A percentile compares a stretch with the other conserved stretches of the same genome.
These are phyloP conservation scores for Halichoeres trimaculatus DNA, from an alignment of 2,113 vertebrate species.

Conservation along the genomic window DNA sequence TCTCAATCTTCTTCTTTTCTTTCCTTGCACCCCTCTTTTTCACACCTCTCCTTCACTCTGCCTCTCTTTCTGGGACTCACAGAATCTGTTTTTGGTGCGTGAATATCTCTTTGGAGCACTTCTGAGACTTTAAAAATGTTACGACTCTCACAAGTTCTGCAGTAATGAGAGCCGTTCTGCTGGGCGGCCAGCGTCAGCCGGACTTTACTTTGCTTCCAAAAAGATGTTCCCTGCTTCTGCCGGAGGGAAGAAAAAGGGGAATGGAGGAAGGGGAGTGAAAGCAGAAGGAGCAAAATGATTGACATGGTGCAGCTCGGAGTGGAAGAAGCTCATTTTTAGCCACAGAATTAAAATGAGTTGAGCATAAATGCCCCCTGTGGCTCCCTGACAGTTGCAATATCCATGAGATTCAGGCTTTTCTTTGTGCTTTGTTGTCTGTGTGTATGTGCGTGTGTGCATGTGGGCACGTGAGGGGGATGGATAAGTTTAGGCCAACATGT, in stretches of 20 bases:
- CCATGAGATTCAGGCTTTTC: constrained; percentile 66
- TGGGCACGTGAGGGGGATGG: constrained; percentile 70
- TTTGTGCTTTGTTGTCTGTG: constrained; percentile 58
- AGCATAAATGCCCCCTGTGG: constrained; percentile 69
- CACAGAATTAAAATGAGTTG: constrained; percentile 67
- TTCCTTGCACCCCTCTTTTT: background rate
- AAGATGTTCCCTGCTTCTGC: constrained; percentile 44
- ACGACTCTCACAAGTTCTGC: constrained; percentile 49
- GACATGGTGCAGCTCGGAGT: constrained; percentile 57
- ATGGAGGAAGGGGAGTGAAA: constrained; percentile 32
- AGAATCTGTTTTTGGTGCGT: constrained; percentile 29
- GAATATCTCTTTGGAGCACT: constrained; percentile 42
- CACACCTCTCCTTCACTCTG: constrained; percentile 34
- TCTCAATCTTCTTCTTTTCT: constrained; percentile 33
- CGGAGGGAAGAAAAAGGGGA: constrained; percentile 31
- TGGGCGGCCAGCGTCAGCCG: constrained; percentile 7
- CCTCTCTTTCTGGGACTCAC: constrained; percentile 14
- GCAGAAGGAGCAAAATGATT: constrained; percentile 51
- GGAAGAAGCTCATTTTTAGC: constrained; percentile 68
- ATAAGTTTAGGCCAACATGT: constrained; percentile 66
- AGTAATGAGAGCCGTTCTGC: constrained; percentile 52
- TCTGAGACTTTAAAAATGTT: constrained; percentile 41
- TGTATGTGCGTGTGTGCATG: constrained; percentile 21
- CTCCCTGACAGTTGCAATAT: constrained; percentile 69
- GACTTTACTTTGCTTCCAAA: constrained; percentile 40